A percentile compares a stretch with the other conserved stretches of the same genome.
Conservation (phyloP, 2,113 vertebrate species). For the Alouatta palliata region DNA sequence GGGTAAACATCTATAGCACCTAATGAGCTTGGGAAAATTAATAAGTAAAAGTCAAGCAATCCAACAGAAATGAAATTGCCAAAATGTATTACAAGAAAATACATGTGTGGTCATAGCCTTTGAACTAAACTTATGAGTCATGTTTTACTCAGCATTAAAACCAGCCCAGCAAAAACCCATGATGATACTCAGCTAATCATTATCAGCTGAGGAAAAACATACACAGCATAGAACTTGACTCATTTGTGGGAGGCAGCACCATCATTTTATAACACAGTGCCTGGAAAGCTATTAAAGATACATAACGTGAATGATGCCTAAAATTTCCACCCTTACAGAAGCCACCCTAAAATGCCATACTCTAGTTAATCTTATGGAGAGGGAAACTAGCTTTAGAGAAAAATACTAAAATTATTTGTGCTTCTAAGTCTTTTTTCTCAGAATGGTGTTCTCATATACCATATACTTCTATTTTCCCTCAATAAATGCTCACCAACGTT, state of each 20-base stretch:
- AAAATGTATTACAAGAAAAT: neutral
- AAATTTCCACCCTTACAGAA: neutral
- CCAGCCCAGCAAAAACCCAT: neutral
- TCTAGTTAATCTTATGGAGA: neutral
- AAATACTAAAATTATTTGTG: neutral
- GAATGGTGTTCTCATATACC: neutral
- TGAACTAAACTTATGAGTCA: neutral
- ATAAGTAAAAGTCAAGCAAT: neutral
- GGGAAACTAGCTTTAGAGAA: neutral
- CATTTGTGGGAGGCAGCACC: neutral
- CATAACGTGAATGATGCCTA: neutral
- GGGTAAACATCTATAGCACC: neutral
- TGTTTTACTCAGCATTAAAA: neutral
- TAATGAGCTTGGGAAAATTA: neutral
- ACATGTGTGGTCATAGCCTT: neutral
- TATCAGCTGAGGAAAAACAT: neutral
- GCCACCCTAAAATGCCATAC: no score
- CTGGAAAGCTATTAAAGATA: conserved; percentile 14
- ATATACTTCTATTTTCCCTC: neutral
- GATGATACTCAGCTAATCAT: neutral
- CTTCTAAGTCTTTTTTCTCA: neutral
- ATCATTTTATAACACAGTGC: neutral
- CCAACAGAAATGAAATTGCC: neutral
- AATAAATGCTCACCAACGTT: neutral
- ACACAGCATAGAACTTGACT: neutral